Percentiles rank a stretch among this genome's conserved stretches.
These are phyloP conservation scores for Mastigias papua DNA, from an alignment of 30 jellyfish, hydroid and myxozoan species.

Conservation along the genomic window DNA sequence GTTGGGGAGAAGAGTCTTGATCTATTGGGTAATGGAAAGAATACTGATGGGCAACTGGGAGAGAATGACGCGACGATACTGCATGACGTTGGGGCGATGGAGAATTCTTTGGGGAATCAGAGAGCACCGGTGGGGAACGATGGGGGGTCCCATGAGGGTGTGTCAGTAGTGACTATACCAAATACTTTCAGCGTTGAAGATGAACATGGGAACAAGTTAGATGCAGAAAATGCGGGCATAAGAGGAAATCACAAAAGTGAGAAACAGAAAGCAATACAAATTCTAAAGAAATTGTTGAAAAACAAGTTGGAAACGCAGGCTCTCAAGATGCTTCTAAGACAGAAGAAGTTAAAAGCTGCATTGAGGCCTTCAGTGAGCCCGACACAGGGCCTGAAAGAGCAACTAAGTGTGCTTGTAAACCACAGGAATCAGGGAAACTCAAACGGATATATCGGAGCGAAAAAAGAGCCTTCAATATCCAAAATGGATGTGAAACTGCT, in stretches of 20 bases:
- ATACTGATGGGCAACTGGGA: conserved; percentile 41
- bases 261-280: conserved; percentile 40
- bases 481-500: conserved; percentile 55
- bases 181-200: conserved; percentile 84
- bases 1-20: conserved; percentile 6
- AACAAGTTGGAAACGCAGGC: conserved; percentile 62
- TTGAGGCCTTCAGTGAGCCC: conserved; percentile 22
- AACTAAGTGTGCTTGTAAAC: conserved; percentile 6
- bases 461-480: conserved; percentile 13
- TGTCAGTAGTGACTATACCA: conserved; percentile 88
- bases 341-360: conserved; percentile 34
- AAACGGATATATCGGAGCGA: background rate
- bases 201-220: conserved; percentile 87
- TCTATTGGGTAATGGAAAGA: conserved; percentile 33
- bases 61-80: conserved; percentile 39
- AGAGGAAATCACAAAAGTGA: conserved; percentile 47
- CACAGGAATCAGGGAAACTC: conserved; percentile 6
- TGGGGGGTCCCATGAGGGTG: conserved; percentile 45
- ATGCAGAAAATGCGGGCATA: conserved; percentile 19
- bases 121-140: conserved; percentile 22
- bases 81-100: conserved; percentile 46
- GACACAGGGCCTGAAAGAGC: conserved; percentile 41
- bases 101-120: conserved; percentile 34
- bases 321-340: conserved; percentile 30
- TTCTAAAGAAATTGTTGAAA: conserved; percentile 49